Conservation (phyloP, 2,888 invertebrate genomes). For the Sarcophaga subvicina region DNA sequence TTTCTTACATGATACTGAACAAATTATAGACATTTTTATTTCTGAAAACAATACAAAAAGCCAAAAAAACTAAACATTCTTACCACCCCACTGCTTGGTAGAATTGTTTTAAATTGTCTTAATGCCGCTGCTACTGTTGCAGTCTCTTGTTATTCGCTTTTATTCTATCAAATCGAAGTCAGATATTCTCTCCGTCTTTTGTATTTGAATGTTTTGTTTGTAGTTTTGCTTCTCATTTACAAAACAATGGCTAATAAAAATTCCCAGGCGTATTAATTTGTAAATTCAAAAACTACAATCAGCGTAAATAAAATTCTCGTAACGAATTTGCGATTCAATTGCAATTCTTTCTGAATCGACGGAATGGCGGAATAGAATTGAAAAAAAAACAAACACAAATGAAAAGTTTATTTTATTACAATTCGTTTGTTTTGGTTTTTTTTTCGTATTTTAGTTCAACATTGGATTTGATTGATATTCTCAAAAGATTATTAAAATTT, state of each 20-base stretch:
- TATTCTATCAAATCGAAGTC: background rate
- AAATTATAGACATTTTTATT: conserved; percentile 20
- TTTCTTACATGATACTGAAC: conserved; percentile 15
- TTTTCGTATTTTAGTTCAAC: background rate
- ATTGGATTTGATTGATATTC: conserved; percentile 68
- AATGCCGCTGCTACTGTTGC: background rate
- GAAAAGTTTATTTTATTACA: background rate
- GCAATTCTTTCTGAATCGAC: background rate
- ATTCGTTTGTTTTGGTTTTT: conserved; percentile 23
- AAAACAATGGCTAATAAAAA: conserved; percentile 67
- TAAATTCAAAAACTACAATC: conserved; percentile 55
- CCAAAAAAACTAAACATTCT: background rate
- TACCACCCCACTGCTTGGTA: background rate
- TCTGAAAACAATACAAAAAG: background rate
- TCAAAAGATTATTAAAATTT: conserved; percentile 69
- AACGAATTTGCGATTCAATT: background rate
- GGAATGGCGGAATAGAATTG: background rate
- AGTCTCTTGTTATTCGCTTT: background rate
- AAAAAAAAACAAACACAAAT: background rate
- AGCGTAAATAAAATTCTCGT: conserved; percentile 27
- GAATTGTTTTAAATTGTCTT: background rate
- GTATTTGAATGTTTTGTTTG: background rate
- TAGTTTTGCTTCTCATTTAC: background rate
- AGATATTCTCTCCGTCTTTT: conserved; percentile 14
- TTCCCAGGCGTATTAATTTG: conserved; percentile 68